These are phyloP conservation scores for Doryteuthis pealeii DNA, from an alignment of 1,140 invertebrate genomes.

Conservation along the genomic window DNA sequence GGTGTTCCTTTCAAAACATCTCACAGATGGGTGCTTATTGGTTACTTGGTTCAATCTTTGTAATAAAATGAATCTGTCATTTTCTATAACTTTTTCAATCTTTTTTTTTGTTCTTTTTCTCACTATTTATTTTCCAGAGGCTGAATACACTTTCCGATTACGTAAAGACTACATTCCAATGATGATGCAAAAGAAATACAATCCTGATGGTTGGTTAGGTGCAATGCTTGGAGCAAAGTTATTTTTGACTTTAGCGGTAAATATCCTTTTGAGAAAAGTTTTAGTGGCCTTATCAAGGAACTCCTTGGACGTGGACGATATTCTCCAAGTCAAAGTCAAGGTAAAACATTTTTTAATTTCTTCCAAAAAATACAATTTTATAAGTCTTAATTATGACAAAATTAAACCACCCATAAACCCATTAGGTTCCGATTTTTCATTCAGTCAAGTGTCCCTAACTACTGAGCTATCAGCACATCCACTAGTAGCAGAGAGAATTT, in stretches of 20 bases:
- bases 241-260: conserved; percentile 53
- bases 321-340: conserved; percentile 2
- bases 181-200: conserved; percentile 50
- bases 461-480: too few species aligned
- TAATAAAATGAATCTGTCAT: too few species aligned
- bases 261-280: conserved; percentile 44
- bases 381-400: neutral
- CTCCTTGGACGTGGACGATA: conserved; percentile 18
- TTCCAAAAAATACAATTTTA: neutral
- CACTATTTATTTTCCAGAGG: conserved; percentile 37
- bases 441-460: too few species aligned
- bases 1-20: too few species aligned
- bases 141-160: conserved; percentile 50
- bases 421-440: too few species aligned
- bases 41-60: too few species aligned
- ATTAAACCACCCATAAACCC: too few species aligned
- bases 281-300: conserved; percentile 41
- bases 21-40: too few species aligned
- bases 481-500: too few species aligned
- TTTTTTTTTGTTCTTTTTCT: conserved; percentile 1
- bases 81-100: too few species aligned
- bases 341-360: neutral
- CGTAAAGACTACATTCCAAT: conserved; percentile 54
- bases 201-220: conserved; percentile 55
- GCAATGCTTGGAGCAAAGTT: conserved; percentile 51